These are phyloP conservation scores for Platichthys flesus DNA, from an alignment of 2,113 vertebrate genomes.

Conservation along the genomic window DNA sequence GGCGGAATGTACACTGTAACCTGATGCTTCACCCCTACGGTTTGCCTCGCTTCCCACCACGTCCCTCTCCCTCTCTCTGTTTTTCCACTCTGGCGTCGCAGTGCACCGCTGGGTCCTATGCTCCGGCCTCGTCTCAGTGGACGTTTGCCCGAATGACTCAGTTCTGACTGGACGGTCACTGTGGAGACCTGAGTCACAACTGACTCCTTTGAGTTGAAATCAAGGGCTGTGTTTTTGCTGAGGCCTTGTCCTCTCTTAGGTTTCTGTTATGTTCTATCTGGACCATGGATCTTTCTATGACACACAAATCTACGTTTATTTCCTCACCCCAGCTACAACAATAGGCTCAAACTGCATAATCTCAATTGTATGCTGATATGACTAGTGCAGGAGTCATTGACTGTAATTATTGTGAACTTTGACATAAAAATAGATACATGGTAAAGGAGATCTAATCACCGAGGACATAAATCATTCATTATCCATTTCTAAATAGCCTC, in stretches of 20 bases:
- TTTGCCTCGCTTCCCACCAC: conserved; percentile 66
- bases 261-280: not conserved
- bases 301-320: too few relatives aligned
- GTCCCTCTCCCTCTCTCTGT: conserved; percentile 51
- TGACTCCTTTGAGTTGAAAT: conserved; percentile 16
- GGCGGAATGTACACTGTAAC: conserved; percentile 79
- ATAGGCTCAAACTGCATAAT: not conserved
- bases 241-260: not conserved
- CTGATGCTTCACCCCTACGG: conserved; percentile 72
- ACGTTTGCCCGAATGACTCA: conserved; percentile 54
- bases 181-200: not conserved
- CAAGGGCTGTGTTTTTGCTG: not conserved
- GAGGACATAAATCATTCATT: conserved; percentile 38
- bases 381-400: not conserved
- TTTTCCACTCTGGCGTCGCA: conserved; percentile 63
- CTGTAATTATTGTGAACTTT: not conserved
- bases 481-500: conserved; percentile 15
- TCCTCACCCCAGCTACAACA: not conserved
- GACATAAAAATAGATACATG: not conserved
- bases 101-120: conserved; percentile 69
- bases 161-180: conserved; percentile 23
- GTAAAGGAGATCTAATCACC: conserved; percentile 8
- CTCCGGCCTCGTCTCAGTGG: conserved; percentile 45
- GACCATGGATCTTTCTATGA: too few relatives aligned
- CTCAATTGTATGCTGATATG: not conserved